Percentiles rank a stretch among this genome's conserved stretches.
Evolutionary conservation across 2,797 vertebrate genomes (phyloP).

Genomic region (Pseudotriccus pelzelni): DNA sequence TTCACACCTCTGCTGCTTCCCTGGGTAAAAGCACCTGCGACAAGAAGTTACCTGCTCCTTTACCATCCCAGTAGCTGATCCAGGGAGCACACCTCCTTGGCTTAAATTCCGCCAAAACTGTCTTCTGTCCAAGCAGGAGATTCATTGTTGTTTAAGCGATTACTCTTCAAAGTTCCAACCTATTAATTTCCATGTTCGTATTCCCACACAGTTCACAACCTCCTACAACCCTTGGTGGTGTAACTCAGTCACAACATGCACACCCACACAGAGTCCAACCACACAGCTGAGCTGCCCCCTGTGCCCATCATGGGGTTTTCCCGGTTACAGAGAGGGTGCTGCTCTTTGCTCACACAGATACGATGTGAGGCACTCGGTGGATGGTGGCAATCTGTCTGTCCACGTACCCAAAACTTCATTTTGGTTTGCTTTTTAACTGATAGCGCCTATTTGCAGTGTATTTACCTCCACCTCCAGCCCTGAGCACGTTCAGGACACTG

Average conservation of each 20-base stretch:
- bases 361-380: not conserved
- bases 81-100: not conserved
- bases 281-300: not conserved
- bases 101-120: not conserved
- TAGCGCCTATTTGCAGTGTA: not conserved
- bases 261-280: not conserved
- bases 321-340: not conserved
- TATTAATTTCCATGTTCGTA: not conserved
- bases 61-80: not conserved
- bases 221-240: accelerated
- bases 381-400: too few species aligned
- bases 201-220: not conserved
- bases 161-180: not conserved
- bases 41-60: not conserved
- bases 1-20: not conserved
- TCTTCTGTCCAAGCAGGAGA: not conserved
- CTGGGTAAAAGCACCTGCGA: not conserved
- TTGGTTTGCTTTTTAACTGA: not conserved
- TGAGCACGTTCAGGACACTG: not conserved
- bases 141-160: accelerated
- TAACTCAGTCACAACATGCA: not conserved
- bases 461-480: not conserved
- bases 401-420: not conserved
- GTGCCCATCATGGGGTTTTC: accelerated
- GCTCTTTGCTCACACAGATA: not conserved